A percentile compares a stretch with the other conserved stretches of the same genome.
Evolutionary conservation across 2,888 invertebrate species (phyloP).

Genomic region (Mythimna impura): DNA sequence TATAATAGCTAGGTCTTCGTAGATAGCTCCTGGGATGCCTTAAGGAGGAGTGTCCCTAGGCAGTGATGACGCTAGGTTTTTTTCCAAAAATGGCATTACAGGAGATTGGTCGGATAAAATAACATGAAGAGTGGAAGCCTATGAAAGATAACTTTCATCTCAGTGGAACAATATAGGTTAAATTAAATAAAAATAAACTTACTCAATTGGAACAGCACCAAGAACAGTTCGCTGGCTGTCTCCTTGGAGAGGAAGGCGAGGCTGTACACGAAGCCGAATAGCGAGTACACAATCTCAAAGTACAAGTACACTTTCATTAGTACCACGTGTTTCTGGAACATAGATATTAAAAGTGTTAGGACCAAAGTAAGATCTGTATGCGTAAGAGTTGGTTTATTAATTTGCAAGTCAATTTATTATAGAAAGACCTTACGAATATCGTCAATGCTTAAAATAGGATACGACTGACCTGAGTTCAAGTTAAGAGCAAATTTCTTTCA

Average conservation of each 20-base stretch:
- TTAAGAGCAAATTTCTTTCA: too few relatives aligned
- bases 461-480: too few relatives aligned
- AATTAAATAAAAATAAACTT: conserved; percentile 65
- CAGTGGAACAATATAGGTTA: neutral
- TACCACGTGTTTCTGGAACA: conserved; percentile 85
- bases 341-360: neutral
- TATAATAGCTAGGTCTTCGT: neutral
- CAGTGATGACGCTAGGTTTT: neutral
- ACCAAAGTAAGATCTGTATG: neutral
- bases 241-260: conserved; percentile 83
- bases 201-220: conserved; percentile 86
- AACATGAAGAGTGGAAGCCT: neutral
- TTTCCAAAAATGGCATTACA: neutral
- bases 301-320: conserved; percentile 85
- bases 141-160: neutral
- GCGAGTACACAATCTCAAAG: conserved; percentile 85
- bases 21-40: neutral
- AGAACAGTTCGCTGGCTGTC: conserved; percentile 84
- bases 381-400: neutral
- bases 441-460: too few relatives aligned
- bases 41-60: neutral
- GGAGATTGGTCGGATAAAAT: neutral
- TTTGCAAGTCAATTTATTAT: too few relatives aligned
- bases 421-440: too few relatives aligned
- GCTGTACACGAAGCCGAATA: conserved; percentile 84